A percentile compares a stretch with the other conserved stretches of the same genome.
Evolutionary conservation across 2,113 vertebrate species (phyloP).

Genomic region (Chloroceryle aenea): DNA sequence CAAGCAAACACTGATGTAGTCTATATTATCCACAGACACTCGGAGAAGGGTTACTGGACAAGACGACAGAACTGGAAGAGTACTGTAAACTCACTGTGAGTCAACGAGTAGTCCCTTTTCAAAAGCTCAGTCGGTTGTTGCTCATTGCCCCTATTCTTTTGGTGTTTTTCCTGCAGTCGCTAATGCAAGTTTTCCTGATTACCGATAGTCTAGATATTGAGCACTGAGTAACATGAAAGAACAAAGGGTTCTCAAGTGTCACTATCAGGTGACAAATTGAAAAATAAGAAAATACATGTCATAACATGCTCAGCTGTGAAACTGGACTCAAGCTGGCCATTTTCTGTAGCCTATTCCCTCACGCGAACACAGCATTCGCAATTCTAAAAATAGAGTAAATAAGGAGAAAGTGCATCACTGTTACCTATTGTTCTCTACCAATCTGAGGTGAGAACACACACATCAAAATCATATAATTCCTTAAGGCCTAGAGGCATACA

Average conservation of each 20-base stretch:
- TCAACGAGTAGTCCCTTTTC: neutral
- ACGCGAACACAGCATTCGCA: neutral
- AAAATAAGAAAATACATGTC: neutral
- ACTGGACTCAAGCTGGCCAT: neutral
- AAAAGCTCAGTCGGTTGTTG: neutral
- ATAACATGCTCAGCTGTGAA: neutral
- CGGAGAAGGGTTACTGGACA: neutral
- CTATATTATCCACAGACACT: neutral
- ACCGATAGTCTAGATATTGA: neutral
- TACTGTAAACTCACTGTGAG: neutral
- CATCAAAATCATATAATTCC: neutral
- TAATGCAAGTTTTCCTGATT: neutral
- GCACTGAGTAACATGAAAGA: neutral
- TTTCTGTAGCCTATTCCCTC: neutral
- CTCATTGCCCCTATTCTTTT: neutral
- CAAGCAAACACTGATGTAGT: neutral
- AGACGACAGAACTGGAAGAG: neutral
- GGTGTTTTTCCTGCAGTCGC: neutral
- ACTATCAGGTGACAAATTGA: neutral
- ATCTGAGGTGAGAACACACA: neutral
- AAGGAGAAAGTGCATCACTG: neutral
- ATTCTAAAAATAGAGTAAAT: neutral
- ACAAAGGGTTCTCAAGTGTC: neutral
- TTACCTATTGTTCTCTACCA: neutral
- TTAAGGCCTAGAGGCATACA: neutral